Evolutionary conservation across 2,888 invertebrate genomes (phyloP).

Genomic region (Phaonia tiefii): DNA sequence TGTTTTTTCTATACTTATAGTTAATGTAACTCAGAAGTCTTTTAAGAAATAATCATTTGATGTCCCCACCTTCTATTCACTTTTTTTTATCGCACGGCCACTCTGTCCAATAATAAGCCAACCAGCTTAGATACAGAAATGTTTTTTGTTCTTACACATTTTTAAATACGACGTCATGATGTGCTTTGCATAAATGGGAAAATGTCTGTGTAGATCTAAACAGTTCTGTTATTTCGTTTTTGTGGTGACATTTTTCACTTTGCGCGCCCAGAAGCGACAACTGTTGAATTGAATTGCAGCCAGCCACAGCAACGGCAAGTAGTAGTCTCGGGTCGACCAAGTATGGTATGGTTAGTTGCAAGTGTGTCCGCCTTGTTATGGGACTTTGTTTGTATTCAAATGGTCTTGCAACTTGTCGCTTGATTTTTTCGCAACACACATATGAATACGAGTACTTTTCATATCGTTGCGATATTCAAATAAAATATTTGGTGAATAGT

Average conservation of each 20-base stretch:
- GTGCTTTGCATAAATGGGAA: not conserved
- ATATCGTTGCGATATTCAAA: slow-evolving; percentile 16
- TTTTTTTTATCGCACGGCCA: not conserved
- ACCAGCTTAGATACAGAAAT: slow-evolving; percentile 17
- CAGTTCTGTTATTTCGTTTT: slow-evolving; percentile 28
- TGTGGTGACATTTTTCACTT: slow-evolving; percentile 12
- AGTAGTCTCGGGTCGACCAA: not conserved
- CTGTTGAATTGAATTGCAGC: slow-evolving; percentile 65
- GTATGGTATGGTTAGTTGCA: too few species aligned
- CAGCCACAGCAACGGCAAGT: too few species aligned
- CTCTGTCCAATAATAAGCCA: slow-evolving; percentile 13
- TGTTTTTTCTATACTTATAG: too few species aligned
- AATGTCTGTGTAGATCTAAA: not conserved
- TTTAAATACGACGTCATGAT: slow-evolving; percentile 4
- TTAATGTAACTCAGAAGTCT: too few species aligned
- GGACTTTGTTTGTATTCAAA: slow-evolving; percentile 23
- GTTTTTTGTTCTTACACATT: slow-evolving; percentile 12
- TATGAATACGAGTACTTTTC: slow-evolving; percentile 1
- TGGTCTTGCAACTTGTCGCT: slow-evolving; percentile 18
- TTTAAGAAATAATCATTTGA: too few species aligned
- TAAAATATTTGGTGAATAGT: slow-evolving; percentile 2
- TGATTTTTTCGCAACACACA: not conserved
- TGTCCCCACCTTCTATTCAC: too few species aligned
- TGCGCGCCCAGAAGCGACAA: slow-evolving; percentile 63
- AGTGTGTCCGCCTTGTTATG: slow-evolving; percentile 10